phyloP scores from a whole-genome alignment of 53 echinoderm and acorn worm genomes.

The Arbacia lixula region DNA sequence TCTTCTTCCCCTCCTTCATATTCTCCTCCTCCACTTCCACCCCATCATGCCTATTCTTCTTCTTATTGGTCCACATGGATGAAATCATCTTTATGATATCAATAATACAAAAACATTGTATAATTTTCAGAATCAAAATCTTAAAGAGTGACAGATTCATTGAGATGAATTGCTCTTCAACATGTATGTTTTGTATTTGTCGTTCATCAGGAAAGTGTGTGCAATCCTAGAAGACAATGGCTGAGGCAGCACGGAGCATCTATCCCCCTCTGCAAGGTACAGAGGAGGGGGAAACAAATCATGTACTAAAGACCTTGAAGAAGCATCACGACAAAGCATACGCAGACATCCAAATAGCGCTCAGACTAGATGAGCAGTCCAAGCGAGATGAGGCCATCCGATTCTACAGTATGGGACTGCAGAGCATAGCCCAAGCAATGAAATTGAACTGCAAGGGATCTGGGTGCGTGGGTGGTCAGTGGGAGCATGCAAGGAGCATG shows the following conservation, averaged over 20 bases:
- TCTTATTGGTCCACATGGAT: no score
- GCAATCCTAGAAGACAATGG: no score
- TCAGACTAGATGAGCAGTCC: slow-evolving; percentile 83
- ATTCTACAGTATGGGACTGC: slow-evolving; percentile 74
- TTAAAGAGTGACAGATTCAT: no score
- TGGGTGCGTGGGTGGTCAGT: slow-evolving; percentile 41
- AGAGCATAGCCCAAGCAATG: slow-evolving; percentile 74
- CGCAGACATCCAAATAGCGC: slow-evolving; percentile 71
- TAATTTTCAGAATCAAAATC: no score
- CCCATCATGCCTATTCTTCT: no score
- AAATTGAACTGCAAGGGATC: slow-evolving; percentile 68
- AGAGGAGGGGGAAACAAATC: not conserved
- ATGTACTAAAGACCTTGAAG: slow-evolving; percentile 42
- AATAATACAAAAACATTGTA: no score
- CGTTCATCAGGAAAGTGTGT: no score
- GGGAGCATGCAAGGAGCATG: slow-evolving; percentile 71
- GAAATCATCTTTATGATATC: no score
- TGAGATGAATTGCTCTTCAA: no score
- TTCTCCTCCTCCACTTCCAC: no score
- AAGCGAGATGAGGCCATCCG: slow-evolving; percentile 64
- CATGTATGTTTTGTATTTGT: no score
- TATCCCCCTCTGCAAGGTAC: slow-evolving; percentile 20
- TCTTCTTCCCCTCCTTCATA: no score
- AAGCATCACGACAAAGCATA: slow-evolving; percentile 81
- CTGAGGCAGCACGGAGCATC: slow-evolving; percentile 17